Conservation (phyloP, 2,888 invertebrate genomes). For the Steinernema hermaphroditum region DNA sequence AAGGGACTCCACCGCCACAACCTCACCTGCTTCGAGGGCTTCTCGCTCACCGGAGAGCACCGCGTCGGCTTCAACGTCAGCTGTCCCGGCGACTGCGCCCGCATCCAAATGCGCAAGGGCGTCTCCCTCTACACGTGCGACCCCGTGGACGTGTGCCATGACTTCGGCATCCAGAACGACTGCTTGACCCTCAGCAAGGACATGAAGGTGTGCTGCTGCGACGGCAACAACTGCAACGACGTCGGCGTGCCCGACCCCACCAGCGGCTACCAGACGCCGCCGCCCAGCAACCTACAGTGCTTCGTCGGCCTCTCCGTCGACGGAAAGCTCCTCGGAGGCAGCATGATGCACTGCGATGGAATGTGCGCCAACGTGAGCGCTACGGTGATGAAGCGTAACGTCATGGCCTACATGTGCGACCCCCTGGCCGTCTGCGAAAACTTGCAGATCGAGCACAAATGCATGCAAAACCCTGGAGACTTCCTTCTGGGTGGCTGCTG, state of each 20-base stretch:
- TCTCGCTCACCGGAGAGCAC: slow-evolving; percentile 9
- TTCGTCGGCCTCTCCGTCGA: slow-evolving; percentile 18
- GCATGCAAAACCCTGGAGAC: background rate
- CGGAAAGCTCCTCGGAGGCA: slow-evolving; percentile 6
- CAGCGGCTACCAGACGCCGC: background rate
- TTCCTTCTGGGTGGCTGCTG: slow-evolving; percentile 1
- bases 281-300: slow-evolving; percentile 30
- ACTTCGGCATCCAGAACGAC: slow-evolving; percentile 14
- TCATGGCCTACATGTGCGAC: slow-evolving; percentile 31
- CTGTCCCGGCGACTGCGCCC: slow-evolving; percentile 32
- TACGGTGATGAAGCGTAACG: background rate
- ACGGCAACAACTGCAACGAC: slow-evolving; percentile 22
- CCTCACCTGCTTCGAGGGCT: slow-evolving; percentile 32
- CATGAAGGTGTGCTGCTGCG: slow-evolving; percentile 28
- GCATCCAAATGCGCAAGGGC: background rate
- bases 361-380: slow-evolving; percentile 33
- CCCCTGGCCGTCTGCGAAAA: background rate
- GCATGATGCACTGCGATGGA: slow-evolving; percentile 28
- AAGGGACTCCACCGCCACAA: background rate
- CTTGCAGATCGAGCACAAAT: background rate
- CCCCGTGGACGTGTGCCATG: slow-evolving; percentile 29
- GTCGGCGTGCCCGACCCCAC: slow-evolving; percentile 4
- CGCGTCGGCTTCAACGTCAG: slow-evolving; percentile 9
- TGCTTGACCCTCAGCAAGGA: background rate
- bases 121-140: slow-evolving; percentile 32